Conservation (phyloP, 2,888 invertebrate genomes). For the Thalpophila matura region DNA sequence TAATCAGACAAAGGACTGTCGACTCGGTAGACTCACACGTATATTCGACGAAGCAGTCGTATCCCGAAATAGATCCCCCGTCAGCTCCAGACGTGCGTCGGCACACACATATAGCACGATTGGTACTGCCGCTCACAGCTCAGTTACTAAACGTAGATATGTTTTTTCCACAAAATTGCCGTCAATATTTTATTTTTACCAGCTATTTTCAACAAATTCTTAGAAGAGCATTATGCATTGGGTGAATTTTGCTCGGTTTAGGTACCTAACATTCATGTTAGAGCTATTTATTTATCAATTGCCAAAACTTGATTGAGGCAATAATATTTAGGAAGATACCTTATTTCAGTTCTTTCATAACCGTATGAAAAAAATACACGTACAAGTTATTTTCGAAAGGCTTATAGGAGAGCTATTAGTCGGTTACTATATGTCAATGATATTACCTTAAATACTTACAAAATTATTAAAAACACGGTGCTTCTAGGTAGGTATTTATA, state of each 20-base stretch:
- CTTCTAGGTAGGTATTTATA: too few relatives aligned
- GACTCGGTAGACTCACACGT: slow-evolving; percentile 77
- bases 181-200: slow-evolving; percentile 85
- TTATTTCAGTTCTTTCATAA: slow-evolving; percentile 26
- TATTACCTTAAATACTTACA: too few relatives aligned
- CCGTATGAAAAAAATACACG: slow-evolving; percentile 23
- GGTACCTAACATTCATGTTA: neutral
- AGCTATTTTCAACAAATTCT: slow-evolving; percentile 73
- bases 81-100: slow-evolving; percentile 83
- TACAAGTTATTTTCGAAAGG: too few relatives aligned
- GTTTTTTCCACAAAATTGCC: slow-evolving; percentile 76
- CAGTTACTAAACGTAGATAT: slow-evolving; percentile 45
- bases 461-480: too few relatives aligned
- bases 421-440: too few relatives aligned
- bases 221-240: slow-evolving; percentile 64
- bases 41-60: slow-evolving; percentile 75
- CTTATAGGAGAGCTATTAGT: too few relatives aligned
- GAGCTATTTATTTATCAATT: slow-evolving; percentile 4
- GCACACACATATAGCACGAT: slow-evolving; percentile 73
- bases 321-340: slow-evolving; percentile 7
- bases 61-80: slow-evolving; percentile 87
- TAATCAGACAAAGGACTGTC: slow-evolving; percentile 87
- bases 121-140: slow-evolving; percentile 68
- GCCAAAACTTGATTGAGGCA: neutral
- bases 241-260: slow-evolving; percentile 58